These are phyloP conservation scores for Drosophila nasuta DNA, from an alignment of 1,140 invertebrate genomes.

Conservation along the genomic window DNA sequence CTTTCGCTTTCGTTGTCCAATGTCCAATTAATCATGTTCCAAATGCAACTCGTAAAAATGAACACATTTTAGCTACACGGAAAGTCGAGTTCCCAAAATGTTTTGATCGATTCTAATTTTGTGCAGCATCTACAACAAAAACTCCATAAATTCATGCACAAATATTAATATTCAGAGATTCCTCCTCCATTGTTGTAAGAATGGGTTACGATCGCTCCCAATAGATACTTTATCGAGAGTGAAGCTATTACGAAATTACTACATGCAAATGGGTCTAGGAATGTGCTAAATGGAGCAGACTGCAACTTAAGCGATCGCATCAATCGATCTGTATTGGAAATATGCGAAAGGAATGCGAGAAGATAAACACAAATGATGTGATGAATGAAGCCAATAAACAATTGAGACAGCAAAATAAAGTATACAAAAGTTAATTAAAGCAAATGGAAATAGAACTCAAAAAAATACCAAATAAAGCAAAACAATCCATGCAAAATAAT, in stretches of 20 bases:
- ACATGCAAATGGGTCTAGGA: background rate
- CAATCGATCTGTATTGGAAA: background rate
- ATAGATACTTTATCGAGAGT: constrained; percentile 8
- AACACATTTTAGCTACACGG: constrained; percentile 17
- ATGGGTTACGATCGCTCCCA: constrained; percentile 7
- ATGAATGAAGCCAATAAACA: too few species aligned
- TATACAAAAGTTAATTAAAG: too few species aligned
- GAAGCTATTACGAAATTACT: background rate
- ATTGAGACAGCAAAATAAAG: too few species aligned
- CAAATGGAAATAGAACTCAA: too few species aligned
- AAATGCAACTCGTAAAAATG: constrained; percentile 53
- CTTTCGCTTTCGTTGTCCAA: constrained; percentile 13
- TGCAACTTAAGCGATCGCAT: too few species aligned
- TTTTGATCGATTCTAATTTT: constrained; percentile 20
- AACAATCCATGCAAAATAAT: too few species aligned
- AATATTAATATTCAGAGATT: constrained; percentile 9
- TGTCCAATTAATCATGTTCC: constrained; percentile 56
- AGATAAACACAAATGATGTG: too few species aligned
- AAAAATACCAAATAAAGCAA: too few species aligned
- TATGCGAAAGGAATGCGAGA: too few species aligned
- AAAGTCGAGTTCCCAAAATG: constrained; percentile 17
- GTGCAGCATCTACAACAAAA: constrained; percentile 25
- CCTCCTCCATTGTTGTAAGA: constrained; percentile 7
- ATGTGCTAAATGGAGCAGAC: background rate
- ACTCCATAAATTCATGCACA: constrained; percentile 51